phyloP scores from a whole-genome alignment of 2,113 vertebrate species.

The Plestiodon gilberti region DNA sequence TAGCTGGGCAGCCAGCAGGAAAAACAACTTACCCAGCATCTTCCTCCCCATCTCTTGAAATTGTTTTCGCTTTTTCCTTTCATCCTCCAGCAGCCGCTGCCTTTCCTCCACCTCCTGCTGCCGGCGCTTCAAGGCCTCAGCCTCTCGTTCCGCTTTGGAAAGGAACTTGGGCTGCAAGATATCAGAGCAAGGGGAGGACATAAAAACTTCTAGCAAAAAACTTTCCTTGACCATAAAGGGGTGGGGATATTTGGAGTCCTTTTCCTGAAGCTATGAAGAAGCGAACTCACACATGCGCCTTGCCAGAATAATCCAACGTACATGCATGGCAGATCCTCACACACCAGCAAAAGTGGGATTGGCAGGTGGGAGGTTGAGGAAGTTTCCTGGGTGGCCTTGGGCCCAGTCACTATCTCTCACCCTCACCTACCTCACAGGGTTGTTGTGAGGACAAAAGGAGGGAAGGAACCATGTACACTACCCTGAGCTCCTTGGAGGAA shows the following conservation, averaged over 20 bases:
- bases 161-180: slow-evolving; percentile 91
- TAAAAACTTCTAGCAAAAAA: background rate
- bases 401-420: too few species aligned
- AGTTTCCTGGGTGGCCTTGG: too few species aligned
- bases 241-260: background rate
- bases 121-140: slow-evolving; percentile 90
- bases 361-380: background rate
- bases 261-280: background rate
- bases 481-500: too few species aligned
- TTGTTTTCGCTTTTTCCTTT: slow-evolving; percentile 92
- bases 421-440: too few species aligned
- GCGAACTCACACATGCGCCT: background rate
- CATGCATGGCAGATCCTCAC: rapidly evolving
- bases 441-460: too few species aligned
- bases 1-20: slow-evolving; percentile 22
- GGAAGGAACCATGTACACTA: too few species aligned
- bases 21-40: slow-evolving; percentile 85
- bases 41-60: slow-evolving; percentile 97
- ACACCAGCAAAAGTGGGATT: rapidly evolving
- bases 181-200: background rate
- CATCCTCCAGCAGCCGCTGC: slow-evolving; percentile 88
- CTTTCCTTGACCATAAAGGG: background rate
- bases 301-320: rapidly evolving
- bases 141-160: slow-evolving; percentile 92
- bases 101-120: slow-evolving; percentile 89